Percentiles rank a stretch among this genome's conserved stretches.
These are phyloP conservation scores for Oscheius myriophilus DNA, from an alignment of 2,888 invertebrate genomes.

Conservation along the genomic window DNA sequence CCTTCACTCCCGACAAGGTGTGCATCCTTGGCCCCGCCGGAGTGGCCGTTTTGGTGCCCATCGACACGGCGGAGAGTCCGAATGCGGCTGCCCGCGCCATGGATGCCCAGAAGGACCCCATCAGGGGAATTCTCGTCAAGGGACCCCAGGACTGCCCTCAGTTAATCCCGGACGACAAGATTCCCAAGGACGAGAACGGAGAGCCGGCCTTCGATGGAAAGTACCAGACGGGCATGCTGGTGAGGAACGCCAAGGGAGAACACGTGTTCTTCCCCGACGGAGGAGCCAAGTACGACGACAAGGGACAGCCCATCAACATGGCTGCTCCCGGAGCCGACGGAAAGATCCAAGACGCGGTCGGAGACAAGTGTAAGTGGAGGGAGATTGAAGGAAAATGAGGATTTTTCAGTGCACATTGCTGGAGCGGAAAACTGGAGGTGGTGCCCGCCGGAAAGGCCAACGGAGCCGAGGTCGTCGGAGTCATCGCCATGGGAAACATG, in stretches of 20 bases:
- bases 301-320: conserved; percentile 11
- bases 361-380: not conserved
- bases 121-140: conserved; percentile 22
- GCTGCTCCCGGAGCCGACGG: not conserved
- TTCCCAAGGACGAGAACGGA: conserved; percentile 17
- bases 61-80: conserved; percentile 10
- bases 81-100: conserved; percentile 13
- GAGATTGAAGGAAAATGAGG: too few relatives aligned
- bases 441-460: conserved; percentile 15
- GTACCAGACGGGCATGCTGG: conserved; percentile 8
- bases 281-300: conserved; percentile 20
- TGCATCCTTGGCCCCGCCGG: conserved; percentile 22
- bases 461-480: conserved; percentile 8
- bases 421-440: conserved; percentile 7
- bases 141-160: conserved; percentile 29
- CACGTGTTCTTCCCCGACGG: conserved; percentile 25
- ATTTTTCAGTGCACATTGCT: conserved; percentile 14
- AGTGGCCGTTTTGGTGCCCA: conserved; percentile 15
- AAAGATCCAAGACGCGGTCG: not conserved
- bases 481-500: too few relatives aligned
- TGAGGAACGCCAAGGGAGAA: conserved; percentile 17
- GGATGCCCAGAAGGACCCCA: not conserved
- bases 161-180: conserved; percentile 22
- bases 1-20: conserved; percentile 20
- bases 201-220: conserved; percentile 13